Evolutionary conservation across 2,113 vertebrate genomes (phyloP).

Genomic region (Acrocephalus kingi): DNA sequence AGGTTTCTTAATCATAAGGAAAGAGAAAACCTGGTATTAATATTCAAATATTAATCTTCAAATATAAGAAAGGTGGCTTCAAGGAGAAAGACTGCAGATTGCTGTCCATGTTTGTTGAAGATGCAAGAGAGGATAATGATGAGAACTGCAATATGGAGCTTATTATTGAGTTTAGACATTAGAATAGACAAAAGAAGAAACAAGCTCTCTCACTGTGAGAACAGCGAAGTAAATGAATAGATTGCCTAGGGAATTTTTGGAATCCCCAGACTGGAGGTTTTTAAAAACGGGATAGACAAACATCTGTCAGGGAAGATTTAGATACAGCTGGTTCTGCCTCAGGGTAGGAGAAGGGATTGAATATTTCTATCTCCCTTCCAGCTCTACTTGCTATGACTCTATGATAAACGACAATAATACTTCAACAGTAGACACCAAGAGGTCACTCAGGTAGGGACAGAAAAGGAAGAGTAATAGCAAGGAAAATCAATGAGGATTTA

Average conservation of each 20-base stretch:
- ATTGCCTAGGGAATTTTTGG: conserved; percentile 29
- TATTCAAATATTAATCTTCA: not conserved
- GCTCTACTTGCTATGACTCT: conserved; percentile 10
- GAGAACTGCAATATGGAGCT: not conserved
- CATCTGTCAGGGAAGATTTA: conserved; percentile 42
- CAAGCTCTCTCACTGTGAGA: not conserved
- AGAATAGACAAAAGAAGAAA: conserved; percentile 1
- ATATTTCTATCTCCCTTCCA: not conserved
- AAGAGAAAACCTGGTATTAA: not conserved
- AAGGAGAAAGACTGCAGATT: not conserved
- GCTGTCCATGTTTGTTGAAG: not conserved
- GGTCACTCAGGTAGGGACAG: not conserved
- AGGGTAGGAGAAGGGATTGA: not conserved
- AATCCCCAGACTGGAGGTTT: not conserved
- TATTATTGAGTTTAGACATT: not conserved
- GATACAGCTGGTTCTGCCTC: conserved; percentile 26
- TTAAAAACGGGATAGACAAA: conserved; percentile 35
- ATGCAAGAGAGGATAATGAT: not conserved
- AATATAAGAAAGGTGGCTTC: not conserved
- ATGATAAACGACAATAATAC: not conserved
- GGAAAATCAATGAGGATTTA: not conserved
- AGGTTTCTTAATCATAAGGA: not conserved
- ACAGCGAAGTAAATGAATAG: conserved; percentile 4
- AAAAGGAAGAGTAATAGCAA: not conserved
- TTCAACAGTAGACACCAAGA: not conserved